Evolutionary conservation across 2,113 vertebrate species (phyloP), one percentile per base, ranked within the genome.

Genomic region (Microcebus tavaratra): DNA sequence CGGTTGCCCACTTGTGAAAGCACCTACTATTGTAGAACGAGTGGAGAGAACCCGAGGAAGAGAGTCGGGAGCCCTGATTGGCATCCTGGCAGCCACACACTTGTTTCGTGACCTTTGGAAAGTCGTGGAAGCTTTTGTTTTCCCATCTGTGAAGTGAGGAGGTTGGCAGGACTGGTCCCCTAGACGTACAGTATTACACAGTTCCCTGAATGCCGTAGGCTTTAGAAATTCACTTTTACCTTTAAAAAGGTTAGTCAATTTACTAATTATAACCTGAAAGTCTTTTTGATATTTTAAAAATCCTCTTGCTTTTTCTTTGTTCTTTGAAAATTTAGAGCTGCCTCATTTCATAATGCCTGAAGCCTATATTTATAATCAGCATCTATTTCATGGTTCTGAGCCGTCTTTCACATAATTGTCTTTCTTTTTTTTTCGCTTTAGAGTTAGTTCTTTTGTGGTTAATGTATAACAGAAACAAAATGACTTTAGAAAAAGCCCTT

Each of bases 261-360:
- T 96, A 91, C 81, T 98, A 95, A 97, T 97, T 97, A 95, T 95
- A 96, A 97, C 72, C 82, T 29, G 91, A 85, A 96, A 96, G 61
- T 92, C 55, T 70, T 97, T 96, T 97, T 85, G 90, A 94, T 96
- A 96, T 92, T 83, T 88, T 78, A 93, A 92, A 94, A 61, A 73
- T 67, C 42, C 79, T 95, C 39, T 92, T 96, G 65, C 81, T 85
- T 97, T 96, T 79, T 79, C 94, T 92, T 97, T 95, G 76, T 96
- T 94, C 93, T 96, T 96, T 94, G 88, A 95, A 96, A 96, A 96
- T 92, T 96, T 96, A 96, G 76, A 88, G 91, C 85, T 91, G 85
- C 67, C 86, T 94, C 67, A 68, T 96, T 92, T 96, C 78, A 73
- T 89, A 63, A 92, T 92, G 96, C 88, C 96, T 73, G 34, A 80